These are phyloP conservation scores for Ianthella basta DNA, from an alignment of 37 sponge, comb jelly and placozoan genomes.

Conservation along the genomic window DNA sequence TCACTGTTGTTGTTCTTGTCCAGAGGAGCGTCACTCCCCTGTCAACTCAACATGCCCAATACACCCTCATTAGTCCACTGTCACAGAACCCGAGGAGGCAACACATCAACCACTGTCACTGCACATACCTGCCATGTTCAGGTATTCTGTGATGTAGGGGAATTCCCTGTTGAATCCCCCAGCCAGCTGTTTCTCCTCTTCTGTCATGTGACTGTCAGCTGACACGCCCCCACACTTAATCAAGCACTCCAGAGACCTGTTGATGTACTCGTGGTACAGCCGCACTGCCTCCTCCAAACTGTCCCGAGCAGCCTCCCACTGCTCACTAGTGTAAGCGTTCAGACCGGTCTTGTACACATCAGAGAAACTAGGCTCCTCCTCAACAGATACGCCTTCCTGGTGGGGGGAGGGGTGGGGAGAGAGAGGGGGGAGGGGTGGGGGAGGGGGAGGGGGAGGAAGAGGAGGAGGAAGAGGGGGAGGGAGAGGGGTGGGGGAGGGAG, in stretches of 20 bases:
- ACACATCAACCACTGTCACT: not conserved
- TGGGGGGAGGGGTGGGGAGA: not conserved
- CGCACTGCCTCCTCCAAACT: slow-evolving; percentile 60
- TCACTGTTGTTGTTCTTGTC: no score
- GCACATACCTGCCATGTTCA: slow-evolving; percentile 20
- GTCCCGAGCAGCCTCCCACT: slow-evolving; percentile 58
- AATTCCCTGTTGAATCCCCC: not conserved
- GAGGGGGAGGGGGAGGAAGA: not conserved
- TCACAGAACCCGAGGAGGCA: no score
- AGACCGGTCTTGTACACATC: slow-evolving; percentile 55
- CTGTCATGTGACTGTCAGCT: slow-evolving; percentile 21
- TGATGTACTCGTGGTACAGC: slow-evolving; percentile 55
- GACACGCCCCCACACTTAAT: slow-evolving; percentile 42
- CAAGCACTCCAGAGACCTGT: slow-evolving; percentile 55
- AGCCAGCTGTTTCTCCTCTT: slow-evolving; percentile 22
- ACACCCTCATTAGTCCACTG: no score
- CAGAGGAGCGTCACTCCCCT: no score
- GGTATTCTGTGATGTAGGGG: slow-evolving; percentile 35
- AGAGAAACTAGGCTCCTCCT: slow-evolving; percentile 48
- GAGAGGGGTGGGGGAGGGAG: not conserved
- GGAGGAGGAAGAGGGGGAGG: not conserved
- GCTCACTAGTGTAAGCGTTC: slow-evolving; percentile 41
- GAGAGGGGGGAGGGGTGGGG: not conserved
- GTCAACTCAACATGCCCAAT: no score
- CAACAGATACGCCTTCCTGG: slow-evolving; percentile 69